Evolutionary conservation across 2,888 invertebrate species (phyloP).

Genomic region (Euplexia lucipara): DNA sequence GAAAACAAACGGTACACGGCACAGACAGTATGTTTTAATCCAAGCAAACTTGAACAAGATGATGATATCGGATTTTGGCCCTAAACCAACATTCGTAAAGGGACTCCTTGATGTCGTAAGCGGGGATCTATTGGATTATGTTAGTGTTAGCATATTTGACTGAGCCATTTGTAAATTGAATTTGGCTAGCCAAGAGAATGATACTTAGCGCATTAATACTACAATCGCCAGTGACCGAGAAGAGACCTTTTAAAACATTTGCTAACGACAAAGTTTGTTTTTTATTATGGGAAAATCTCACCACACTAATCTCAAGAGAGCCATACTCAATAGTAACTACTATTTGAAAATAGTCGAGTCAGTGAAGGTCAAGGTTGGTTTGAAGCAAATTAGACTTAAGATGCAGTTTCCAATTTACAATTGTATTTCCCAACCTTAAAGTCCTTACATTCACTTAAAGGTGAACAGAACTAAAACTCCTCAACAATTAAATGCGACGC

Average conservation of each 20-base stretch:
- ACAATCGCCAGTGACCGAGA: background rate
- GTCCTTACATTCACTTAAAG: constrained; percentile 38
- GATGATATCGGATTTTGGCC: constrained; percentile 43
- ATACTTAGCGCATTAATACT: background rate
- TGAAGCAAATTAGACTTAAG: no score
- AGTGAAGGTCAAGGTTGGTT: no score
- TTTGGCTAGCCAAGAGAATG: constrained; percentile 13
- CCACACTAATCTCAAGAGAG: no score
- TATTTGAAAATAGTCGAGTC: no score
- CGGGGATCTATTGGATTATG: constrained; percentile 40
- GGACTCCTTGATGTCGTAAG: constrained; percentile 23
- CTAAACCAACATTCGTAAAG: constrained; percentile 49
- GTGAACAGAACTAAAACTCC: constrained; percentile 36
- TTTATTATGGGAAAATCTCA: no score
- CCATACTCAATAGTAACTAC: no score
- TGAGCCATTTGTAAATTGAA: constrained; percentile 34
- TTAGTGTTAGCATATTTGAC: constrained; percentile 29
- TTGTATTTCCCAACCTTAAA: constrained; percentile 23
- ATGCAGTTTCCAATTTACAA: background rate
- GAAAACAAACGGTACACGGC: constrained; percentile 29
- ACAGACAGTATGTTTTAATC: constrained; percentile 39
- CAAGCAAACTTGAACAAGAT: constrained; percentile 31
- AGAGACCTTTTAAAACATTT: background rate
- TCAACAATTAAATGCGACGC: constrained; percentile 51
- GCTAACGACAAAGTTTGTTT: background rate